A percentile compares a stretch with the other conserved stretches of the same genome.
phyloP scores from a whole-genome alignment of 2,888 invertebrate species.

The Brachyptera risi region DNA sequence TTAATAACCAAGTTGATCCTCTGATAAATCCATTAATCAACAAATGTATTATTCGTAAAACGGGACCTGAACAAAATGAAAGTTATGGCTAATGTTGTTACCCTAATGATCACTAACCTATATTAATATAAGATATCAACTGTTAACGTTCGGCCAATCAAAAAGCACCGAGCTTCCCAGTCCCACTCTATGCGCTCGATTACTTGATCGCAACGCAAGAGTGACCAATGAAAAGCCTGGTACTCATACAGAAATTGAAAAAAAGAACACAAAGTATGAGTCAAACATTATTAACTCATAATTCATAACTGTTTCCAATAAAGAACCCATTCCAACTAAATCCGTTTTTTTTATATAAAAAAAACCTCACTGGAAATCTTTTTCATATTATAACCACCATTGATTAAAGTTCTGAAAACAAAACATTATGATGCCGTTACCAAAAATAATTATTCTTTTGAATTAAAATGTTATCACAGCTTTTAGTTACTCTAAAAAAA shows the following conservation, averaged over 20 bases:
- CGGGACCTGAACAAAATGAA: no score
- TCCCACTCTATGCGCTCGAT: neutral
- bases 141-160: neutral
- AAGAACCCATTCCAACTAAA: neutral
- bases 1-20: no score
- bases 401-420: neutral
- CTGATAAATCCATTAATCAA: no score
- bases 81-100: no score
- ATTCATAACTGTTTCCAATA: neutral
- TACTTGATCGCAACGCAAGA: neutral
- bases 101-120: neutral
- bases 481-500: slow-evolving; percentile 8
- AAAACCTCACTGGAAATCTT: neutral
- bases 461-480: slow-evolving; percentile 19
- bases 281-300: neutral
- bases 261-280: neutral
- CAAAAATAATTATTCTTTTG: neutral
- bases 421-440: neutral
- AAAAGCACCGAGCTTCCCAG: slow-evolving; percentile 1
- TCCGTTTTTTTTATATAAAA: neutral
- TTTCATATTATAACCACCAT: neutral
- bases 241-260: neutral
- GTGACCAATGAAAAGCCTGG: slow-evolving; percentile 6
- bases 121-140: neutral
- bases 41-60: no score